A percentile compares a stretch with the other conserved stretches of the same genome.
Evolutionary conservation across 2,888 invertebrate genomes (phyloP).

Genomic region (Toxonevra muliebris): DNA sequence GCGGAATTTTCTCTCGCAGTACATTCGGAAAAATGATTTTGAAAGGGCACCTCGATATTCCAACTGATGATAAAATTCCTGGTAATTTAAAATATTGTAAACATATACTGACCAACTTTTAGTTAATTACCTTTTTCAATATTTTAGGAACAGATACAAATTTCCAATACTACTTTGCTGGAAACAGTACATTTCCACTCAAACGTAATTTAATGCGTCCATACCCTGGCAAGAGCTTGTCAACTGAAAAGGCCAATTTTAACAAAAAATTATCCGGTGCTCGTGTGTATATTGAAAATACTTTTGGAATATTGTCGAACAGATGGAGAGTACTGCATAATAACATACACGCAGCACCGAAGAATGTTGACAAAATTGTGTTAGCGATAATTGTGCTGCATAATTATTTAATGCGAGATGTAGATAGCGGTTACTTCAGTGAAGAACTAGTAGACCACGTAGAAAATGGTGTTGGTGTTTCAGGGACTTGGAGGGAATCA

Average conservation of each 20-base stretch:
- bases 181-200: background rate
- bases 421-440: no score
- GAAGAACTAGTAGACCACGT: no score
- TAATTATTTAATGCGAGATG: background rate
- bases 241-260: background rate
- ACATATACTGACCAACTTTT: no score
- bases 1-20: background rate
- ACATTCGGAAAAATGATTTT: conserved; percentile 2
- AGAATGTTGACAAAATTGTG: background rate
- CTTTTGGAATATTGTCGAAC: background rate
- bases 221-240: background rate
- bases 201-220: conserved; percentile 11
- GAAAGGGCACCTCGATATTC: no score
- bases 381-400: background rate
- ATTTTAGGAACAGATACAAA: background rate
- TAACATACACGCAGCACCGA: background rate
- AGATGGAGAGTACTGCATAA: background rate
- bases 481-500: no score
- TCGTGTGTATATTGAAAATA: background rate
- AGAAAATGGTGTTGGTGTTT: no score
- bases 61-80: background rate
- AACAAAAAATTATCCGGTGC: conserved; percentile 3
- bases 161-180: background rate
- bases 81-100: background rate
- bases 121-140: no score